These are phyloP conservation scores for Epizoanthus scotinus DNA, from an alignment of 92 coral and sea anemone species.

Conservation along the genomic window DNA sequence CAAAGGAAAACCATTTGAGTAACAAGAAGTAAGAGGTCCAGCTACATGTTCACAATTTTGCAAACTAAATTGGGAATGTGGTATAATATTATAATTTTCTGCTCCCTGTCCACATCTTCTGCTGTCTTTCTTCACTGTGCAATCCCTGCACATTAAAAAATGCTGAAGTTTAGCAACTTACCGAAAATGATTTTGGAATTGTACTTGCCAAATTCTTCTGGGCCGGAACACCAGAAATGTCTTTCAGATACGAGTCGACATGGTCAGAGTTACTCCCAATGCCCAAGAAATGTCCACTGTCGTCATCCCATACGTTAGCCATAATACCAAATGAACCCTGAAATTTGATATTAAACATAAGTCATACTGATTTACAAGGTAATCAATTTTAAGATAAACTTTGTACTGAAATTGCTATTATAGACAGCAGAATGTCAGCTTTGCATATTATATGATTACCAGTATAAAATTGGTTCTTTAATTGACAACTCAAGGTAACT, in stretches of 20 bases:
- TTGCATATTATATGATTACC: no score
- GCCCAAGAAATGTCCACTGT: conserved; percentile 59
- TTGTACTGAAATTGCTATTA: no score
- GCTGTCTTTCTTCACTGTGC: not conserved
- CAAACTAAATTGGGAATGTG: no score
- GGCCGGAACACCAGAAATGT: conserved; percentile 54
- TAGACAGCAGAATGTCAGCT: no score
- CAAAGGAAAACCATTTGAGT: not conserved
- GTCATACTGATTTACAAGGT: not conserved
- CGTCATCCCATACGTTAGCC: conserved; percentile 82
- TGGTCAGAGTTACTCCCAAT: conserved; percentile 73
- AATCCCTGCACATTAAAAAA: no score
- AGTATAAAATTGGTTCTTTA: no score
- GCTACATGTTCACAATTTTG: no score
- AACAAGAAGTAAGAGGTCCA: no score
- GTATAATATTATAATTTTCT: no score
- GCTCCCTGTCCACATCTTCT: no score
- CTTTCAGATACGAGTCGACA: conserved; percentile 53
- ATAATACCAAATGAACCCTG: conserved; percentile 84
- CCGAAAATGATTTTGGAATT: conserved; percentile 41
- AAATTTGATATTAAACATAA: not conserved
- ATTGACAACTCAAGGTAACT: no score
- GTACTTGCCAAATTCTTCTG: conserved; percentile 49
- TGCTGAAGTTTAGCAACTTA: conserved; percentile 5
- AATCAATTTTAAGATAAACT: no score